phyloP scores from a whole-genome alignment of 1,140 invertebrate species.

The Linepithema humile region DNA sequence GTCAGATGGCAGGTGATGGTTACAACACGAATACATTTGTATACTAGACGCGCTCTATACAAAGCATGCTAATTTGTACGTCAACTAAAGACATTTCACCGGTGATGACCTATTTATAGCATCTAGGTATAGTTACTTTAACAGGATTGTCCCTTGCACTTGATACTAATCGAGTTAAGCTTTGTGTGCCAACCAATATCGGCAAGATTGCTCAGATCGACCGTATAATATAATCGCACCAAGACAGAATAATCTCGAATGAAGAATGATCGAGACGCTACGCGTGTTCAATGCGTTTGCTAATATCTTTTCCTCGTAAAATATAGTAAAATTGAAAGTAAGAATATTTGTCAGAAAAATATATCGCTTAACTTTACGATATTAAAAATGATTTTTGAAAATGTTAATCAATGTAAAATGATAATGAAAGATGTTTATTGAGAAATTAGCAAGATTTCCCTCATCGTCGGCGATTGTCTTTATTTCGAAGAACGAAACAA shows the following conservation, averaged over 20 bases:
- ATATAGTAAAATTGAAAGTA: too few species aligned
- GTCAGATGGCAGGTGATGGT: background rate
- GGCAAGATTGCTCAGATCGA: background rate
- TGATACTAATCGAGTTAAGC: conserved; percentile 46
- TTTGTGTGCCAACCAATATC: background rate
- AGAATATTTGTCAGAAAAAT: background rate
- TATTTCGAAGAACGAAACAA: background rate
- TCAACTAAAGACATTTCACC: conserved; percentile 4
- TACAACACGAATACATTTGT: background rate
- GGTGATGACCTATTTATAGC: conserved; percentile 25
- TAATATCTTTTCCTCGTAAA: too few species aligned
- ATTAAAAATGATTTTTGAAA: background rate
- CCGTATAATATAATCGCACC: background rate
- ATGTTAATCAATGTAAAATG: background rate
- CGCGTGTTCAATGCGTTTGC: background rate
- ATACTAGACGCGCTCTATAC: background rate
- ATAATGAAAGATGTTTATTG: too few species aligned
- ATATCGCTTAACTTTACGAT: background rate
- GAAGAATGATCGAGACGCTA: background rate
- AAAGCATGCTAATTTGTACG: conserved; percentile 35
- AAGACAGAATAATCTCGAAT: conserved; percentile 3
- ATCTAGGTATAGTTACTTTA: conserved; percentile 2
- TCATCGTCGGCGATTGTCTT: background rate
- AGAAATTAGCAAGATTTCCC: background rate
- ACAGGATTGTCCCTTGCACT: conserved; percentile 8